Conservation (phyloP, 37 sponge, comb jelly and placozoan species). For the Cliona cf. orientalis region DNA sequence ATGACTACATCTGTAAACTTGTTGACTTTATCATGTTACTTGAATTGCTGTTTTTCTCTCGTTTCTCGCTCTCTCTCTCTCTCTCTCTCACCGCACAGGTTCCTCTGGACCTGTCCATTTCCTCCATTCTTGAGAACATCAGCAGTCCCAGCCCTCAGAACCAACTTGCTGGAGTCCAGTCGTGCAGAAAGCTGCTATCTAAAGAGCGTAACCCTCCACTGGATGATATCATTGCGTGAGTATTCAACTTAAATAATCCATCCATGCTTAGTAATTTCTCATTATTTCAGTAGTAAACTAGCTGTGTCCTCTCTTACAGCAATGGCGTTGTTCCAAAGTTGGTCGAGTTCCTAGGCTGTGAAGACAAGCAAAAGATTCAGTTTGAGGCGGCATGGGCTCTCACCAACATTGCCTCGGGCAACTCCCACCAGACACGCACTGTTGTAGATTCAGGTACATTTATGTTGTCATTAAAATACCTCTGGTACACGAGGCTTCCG, state of each 20-base stretch:
- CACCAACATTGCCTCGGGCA: slow-evolving; percentile 96
- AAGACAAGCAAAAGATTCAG: slow-evolving; percentile 77
- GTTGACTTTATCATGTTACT: not conserved
- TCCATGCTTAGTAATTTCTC: not conserved
- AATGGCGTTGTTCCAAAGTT: slow-evolving; percentile 82
- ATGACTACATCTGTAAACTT: not conserved
- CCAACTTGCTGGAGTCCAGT: slow-evolving; percentile 74
- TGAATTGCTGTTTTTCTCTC: not conserved
- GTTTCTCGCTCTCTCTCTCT: not conserved
- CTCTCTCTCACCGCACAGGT: not conserved
- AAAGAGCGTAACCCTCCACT: slow-evolving; percentile 64
- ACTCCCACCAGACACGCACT: slow-evolving; percentile 85
- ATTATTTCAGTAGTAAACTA: not conserved
- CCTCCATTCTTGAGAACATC: slow-evolving; percentile 55
- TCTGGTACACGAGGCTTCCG: not conserved
- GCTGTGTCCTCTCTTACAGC: slow-evolving; percentile 10
- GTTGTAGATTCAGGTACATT: slow-evolving; percentile 85
- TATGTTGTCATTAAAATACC: not conserved
- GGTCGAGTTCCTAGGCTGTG: slow-evolving; percentile 60
- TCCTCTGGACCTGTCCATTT: slow-evolving; percentile 41
- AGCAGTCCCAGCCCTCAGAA: slow-evolving; percentile 32
- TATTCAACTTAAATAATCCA: not conserved
- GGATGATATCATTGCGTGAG: slow-evolving; percentile 68
- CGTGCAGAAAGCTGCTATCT: slow-evolving; percentile 63
- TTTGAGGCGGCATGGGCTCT: slow-evolving; percentile 99